Base-by-base conservation (phyloP, 2,888 invertebrate genomes). In the Clanis bilineata region DNA sequence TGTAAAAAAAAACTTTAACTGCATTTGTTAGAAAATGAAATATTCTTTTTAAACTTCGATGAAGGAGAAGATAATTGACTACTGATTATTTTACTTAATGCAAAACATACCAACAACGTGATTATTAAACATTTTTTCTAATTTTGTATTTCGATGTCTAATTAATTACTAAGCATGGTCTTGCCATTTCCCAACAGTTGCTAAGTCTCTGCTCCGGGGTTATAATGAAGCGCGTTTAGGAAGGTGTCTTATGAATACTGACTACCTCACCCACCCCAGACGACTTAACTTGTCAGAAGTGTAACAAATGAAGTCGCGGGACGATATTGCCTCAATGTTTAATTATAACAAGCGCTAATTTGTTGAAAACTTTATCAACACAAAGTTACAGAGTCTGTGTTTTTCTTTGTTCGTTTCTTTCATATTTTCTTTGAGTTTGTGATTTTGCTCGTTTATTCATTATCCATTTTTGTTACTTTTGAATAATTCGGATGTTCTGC, bases 201-300 rank as follows among this genome's bases (percentile, higher is more conserved):
- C 51, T 69, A 65, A 63, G 41, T 79, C 85, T 84, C 73, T 65
- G 69, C 63, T 68, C 69, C 70, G 69, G 73, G 76, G 79, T 81
- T 79, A 74, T 83, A 85, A 83, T 79, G 81, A 83, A 78, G 75
- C 77, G 77, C 70, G 73, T 79, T 72, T 74, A 74, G 80, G 79
- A 85, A 84, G 86, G 84, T 86, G 80, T 85, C 86, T 88, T 86
- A 86, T 87, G 88, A 88, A 88, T 89, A 88, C 86, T 82, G 85
- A 88, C 85, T 81, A 84, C 82, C 74, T 71, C 59, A 68, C 76
- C 77, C 76, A 71, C 74, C 73, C 80, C 77, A 72, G 76, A 67
- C 64, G 83, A 80, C 86, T 90, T 88, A 90, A 88, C 81, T 86
- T 90, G 90, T 90, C 91, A 90, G 79, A 80, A 73, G 74, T 82